Base-by-base conservation (phyloP, 1,140 invertebrate species). In the Platyura marginata region DNA sequence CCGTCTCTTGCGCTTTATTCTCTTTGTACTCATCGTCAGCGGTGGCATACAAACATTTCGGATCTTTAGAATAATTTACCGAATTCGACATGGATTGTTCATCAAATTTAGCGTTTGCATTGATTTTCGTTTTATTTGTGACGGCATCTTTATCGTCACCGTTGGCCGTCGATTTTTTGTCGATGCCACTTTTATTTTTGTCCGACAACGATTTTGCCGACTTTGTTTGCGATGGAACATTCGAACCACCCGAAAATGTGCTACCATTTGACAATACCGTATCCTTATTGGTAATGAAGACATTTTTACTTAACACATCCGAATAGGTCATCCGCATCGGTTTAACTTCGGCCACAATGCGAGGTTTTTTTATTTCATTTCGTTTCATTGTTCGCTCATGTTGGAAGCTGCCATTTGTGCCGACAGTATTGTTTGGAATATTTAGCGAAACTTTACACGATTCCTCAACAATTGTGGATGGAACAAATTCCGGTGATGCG, bases 281-380 rank as follows among this genome's bases (percentile, higher is more conserved):
- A 29, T 29, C 25, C 25, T 6, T 29, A 8, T 29, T 29, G 25
- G 6, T 55, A 33, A 61, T 51, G 3, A 65, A 63, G 0, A 63
- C 66, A 39, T 74, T 77, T 59, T 86, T 85, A 13, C 77, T 75
- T 11, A 86, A 50, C 9, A 87, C 80, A 62, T 83, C 81, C 2
- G 83, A 87, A 56, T 86, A 87, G 19, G 77, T 77, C 18, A 81
- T 81, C 42, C 81, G 65, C 81, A 86, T 84, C 3, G 81, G 81
- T 52, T 82, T 83, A 0, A 87, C 82, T 65, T 85, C 81, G 20
- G 81, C 82, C 1, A 86, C 73, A 53, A 81, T 82, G 21, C 81
- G 66, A 40, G 74, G 72, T 53, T 83, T 85, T 47, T 69, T 75
- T 29, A 47, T 49, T 33, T 56, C 44, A 51, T 18, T 23, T 18